These are phyloP conservation scores for Girardia tigrina DNA, from an alignment of 2,888 invertebrate genomes.

Conservation along the genomic window DNA sequence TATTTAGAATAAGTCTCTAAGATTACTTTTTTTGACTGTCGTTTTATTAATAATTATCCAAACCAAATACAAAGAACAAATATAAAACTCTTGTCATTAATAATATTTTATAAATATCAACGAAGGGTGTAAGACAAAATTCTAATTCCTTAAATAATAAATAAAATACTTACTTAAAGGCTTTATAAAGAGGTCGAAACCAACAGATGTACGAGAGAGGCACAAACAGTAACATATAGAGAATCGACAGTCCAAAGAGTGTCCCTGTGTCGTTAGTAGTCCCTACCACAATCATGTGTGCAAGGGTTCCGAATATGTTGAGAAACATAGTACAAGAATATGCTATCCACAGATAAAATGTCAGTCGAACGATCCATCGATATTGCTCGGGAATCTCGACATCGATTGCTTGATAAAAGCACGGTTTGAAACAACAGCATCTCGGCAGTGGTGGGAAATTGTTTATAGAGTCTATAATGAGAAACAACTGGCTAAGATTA, in stretches of 20 bases:
- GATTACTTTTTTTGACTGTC: too few species aligned
- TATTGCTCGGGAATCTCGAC: conserved; percentile 95
- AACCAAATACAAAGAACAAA: too few species aligned
- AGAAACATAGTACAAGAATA: conserved; percentile 26
- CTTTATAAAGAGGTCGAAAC: conserved; percentile 97
- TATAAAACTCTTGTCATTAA: too few species aligned
- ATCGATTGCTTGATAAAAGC: conserved; percentile 97
- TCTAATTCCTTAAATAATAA: not conserved
- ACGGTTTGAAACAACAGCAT: conserved; percentile 70
- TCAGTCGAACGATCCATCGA: conserved; percentile 79
- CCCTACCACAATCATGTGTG: conserved; percentile 57
- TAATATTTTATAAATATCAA: too few species aligned
- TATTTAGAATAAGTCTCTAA: too few species aligned
- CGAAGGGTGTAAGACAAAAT: too few species aligned
- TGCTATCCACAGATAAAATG: conserved; percentile 85
- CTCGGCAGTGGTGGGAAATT: conserved; percentile 97
- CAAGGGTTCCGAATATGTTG: conserved; percentile 58
- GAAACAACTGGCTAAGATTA: too few species aligned
- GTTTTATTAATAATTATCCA: too few species aligned
- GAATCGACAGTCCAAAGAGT: conserved; percentile 71
- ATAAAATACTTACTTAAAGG: conserved; percentile 57
- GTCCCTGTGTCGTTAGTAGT: conserved; percentile 51
- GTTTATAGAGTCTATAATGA: too few species aligned
- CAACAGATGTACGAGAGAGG: conserved; percentile 96
- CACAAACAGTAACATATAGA: conserved; percentile 75